Percentiles rank a stretch among this genome's conserved stretches.
phyloP scores from a whole-genome alignment of 2,888 invertebrate species.

The Orthosia cruda region DNA sequence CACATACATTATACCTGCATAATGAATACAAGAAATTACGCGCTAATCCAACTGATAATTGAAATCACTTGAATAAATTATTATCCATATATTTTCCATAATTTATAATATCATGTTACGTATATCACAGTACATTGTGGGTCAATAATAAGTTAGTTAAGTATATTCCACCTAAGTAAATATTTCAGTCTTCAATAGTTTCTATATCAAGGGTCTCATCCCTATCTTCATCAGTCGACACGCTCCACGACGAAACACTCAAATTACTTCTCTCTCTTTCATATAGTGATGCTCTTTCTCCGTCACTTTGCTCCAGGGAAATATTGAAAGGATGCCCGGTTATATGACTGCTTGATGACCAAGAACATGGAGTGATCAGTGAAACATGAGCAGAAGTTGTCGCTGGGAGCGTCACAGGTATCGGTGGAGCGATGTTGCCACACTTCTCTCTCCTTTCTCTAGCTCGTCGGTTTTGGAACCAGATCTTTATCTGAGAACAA shows the following conservation, averaged over 20 bases:
- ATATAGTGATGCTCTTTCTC: conserved; percentile 6
- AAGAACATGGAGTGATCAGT: conserved; percentile 46
- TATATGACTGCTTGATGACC: conserved; percentile 42
- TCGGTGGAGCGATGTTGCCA: conserved; percentile 80
- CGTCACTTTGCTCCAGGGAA: conserved; percentile 17
- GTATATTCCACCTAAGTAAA: not conserved
- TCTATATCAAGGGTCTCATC: conserved; percentile 85
- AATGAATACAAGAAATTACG: not conserved
- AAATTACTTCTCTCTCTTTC: conserved; percentile 29
- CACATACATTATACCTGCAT: too few relatives aligned
- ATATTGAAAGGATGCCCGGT: conserved; percentile 21
- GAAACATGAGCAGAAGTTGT: conserved; percentile 68
- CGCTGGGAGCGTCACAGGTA: conserved; percentile 82
- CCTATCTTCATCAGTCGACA: conserved; percentile 70
- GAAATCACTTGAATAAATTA: conserved; percentile 29
- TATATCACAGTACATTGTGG: conserved; percentile 62
- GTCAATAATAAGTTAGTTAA: conserved; percentile 17
- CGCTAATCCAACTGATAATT: not conserved
- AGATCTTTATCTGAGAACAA: conserved; percentile 92
- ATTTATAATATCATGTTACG: conserved; percentile 19
- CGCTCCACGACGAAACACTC: conserved; percentile 49
- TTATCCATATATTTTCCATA: conserved; percentile 37
- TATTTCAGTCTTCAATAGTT: conserved; percentile 72
- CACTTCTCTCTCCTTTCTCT: conserved; percentile 94
- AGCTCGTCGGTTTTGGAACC: conserved; percentile 96